A percentile compares a stretch with the other conserved stretches of the same genome.
Evolutionary conservation across 2,113 vertebrate species (phyloP).

Genomic region (Bostrychus sinensis): DNA sequence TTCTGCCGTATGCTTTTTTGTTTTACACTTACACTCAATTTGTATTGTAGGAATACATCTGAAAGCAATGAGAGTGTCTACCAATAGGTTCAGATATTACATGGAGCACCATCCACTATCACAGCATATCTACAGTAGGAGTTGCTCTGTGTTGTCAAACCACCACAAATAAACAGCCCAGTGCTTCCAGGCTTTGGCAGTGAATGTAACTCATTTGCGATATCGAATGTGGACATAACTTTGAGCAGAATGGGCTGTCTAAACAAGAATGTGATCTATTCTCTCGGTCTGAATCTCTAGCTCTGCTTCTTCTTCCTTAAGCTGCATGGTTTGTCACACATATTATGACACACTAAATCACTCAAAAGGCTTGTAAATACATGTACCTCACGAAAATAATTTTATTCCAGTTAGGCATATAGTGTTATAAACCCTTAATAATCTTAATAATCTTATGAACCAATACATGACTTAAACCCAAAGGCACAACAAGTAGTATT

Average conservation of each 20-base stretch:
- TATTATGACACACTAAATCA: neutral
- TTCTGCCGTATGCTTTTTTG: no score
- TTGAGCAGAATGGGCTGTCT: neutral
- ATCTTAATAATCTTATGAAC: no score
- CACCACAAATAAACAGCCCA: neutral
- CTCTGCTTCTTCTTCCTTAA: neutral
- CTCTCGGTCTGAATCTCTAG: neutral
- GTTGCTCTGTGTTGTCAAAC: neutral
- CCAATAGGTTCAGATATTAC: neutral
- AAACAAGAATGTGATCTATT: neutral
- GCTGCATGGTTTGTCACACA: neutral
- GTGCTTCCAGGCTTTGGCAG: neutral
- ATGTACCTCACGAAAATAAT: neutral
- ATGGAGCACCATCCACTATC: no score
- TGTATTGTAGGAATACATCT: no score
- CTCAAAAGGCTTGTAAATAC: neutral
- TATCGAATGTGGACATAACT: slow-evolving; percentile 5
- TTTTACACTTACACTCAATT: no score
- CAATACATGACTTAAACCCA: no score
- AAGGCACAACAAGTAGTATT: no score
- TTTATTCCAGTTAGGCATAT: no score
- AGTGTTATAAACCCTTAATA: no score
- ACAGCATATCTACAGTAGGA: neutral
- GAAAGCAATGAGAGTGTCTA: neutral
- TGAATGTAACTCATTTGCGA: neutral